phyloP scores from a whole-genome alignment of 2,113 vertebrate genomes.

The Aleadryas rufinucha region DNA sequence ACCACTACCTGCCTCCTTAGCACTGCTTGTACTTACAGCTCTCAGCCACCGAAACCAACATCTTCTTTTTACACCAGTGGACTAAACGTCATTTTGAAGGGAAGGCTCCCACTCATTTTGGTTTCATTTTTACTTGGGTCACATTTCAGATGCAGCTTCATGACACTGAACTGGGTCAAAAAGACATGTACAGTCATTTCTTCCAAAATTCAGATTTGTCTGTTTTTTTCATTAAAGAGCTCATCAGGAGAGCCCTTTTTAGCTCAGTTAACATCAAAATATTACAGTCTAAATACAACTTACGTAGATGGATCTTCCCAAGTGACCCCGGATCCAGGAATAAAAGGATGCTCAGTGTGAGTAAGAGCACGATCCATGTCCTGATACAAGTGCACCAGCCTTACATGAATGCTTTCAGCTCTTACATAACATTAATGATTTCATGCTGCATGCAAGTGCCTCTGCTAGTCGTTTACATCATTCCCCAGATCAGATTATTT shows the following conservation, averaged over 20 bases:
- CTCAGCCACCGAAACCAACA: neutral
- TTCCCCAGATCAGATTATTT: constrained; percentile 44
- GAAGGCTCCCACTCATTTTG: neutral
- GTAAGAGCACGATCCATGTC: neutral
- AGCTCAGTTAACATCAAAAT: neutral
- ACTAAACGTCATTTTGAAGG: neutral
- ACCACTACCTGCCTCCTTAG: neutral
- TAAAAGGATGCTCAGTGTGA: neutral
- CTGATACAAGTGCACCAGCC: neutral
- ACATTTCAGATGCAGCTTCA: neutral
- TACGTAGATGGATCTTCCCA: neutral
- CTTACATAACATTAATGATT: constrained; percentile 48
- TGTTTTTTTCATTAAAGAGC: neutral
- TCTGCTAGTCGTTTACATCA: neutral
- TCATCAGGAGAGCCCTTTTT: neutral
- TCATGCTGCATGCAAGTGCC: neutral
- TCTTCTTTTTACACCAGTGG: neutral
- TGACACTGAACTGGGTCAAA: neutral
- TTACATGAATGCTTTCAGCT: neutral
- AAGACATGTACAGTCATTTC: neutral
- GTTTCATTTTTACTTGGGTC: neutral
- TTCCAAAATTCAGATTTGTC: neutral
- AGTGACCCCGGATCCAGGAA: neutral
- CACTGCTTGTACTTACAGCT: neutral
- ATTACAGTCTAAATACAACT: neutral